Percentiles rank a stretch among this genome's conserved stretches.
Evolutionary conservation across 2,888 invertebrate species (phyloP).

Genomic region (Erpobdella octoculata): DNA sequence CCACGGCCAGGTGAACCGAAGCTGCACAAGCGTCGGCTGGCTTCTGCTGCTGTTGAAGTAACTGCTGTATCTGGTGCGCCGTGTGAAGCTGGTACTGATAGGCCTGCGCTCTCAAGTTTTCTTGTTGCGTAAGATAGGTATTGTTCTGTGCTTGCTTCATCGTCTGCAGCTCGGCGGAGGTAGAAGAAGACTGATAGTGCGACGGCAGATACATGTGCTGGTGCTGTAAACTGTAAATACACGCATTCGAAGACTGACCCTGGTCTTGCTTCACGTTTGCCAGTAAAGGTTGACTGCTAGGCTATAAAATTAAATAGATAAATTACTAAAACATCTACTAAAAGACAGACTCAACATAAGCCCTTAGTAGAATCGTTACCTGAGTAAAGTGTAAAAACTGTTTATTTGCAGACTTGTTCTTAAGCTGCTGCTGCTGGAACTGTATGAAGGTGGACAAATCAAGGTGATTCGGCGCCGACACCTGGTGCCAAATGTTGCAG

Average conservation of each 20-base stretch:
- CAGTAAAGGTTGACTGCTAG: neutral
- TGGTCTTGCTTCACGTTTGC: constrained; percentile 33
- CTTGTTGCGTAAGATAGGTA: constrained; percentile 35
- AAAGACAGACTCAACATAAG: too few relatives aligned
- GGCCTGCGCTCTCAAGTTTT: constrained; percentile 32
- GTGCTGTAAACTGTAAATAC: constrained; percentile 27
- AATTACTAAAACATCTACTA: too few relatives aligned
- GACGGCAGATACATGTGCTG: constrained; percentile 30
- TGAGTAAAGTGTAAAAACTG: neutral
- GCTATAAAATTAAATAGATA: too few relatives aligned
- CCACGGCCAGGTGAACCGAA: neutral
- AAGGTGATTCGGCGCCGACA: neutral
- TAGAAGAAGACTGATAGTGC: constrained; percentile 31
- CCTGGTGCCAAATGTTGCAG: neutral
- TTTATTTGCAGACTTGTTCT: constrained; percentile 8
- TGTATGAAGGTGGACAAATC: constrained; percentile 33
- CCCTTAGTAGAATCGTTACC: too few relatives aligned
- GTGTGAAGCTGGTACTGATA: constrained; percentile 37
- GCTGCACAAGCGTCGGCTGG: neutral
- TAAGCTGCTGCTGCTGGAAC: constrained; percentile 40
- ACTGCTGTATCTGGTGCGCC: constrained; percentile 35
- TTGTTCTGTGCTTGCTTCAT: constrained; percentile 36
- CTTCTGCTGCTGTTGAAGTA: constrained; percentile 24
- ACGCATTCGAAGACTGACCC: neutral
- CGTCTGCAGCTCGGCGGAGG: constrained; percentile 38